Percentiles rank a stretch among this genome's conserved stretches.
These are phyloP conservation scores for Gymnorhina tibicen DNA, from an alignment of 2,113 vertebrate genomes.

Conservation along the genomic window DNA sequence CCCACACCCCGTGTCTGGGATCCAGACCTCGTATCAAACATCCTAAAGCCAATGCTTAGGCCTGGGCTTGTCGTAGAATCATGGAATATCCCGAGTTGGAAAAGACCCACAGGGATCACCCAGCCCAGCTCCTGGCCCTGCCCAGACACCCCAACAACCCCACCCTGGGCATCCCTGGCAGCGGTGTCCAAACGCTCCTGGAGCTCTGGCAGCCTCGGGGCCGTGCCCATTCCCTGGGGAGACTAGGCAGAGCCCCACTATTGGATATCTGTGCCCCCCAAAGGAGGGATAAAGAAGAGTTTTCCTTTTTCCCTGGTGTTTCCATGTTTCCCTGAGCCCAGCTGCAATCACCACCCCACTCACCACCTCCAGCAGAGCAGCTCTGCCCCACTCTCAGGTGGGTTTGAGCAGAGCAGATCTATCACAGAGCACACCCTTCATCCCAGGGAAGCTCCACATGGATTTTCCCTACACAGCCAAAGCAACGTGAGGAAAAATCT, in stretches of 20 bases:
- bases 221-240: not conserved
- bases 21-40: not conserved
- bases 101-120: not conserved
- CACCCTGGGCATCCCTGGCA: not conserved
- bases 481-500: not conserved
- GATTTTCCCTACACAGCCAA: not conserved
- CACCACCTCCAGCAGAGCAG: not conserved
- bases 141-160: not conserved
- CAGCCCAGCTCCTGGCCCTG: not conserved
- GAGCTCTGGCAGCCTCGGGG: not conserved
- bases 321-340: not conserved
- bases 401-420: not conserved
- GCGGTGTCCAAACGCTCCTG: not conserved
- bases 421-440: not conserved
- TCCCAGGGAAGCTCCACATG: not conserved
- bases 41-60: not conserved
- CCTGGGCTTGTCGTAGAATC: not conserved
- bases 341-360: not conserved
- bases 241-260: not conserved
- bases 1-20: rapidly evolving
- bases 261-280: not conserved
- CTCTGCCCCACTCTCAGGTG: not conserved
- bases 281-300: not conserved
- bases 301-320: not conserved
- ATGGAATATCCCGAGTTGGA: not conserved